Base-by-base conservation (phyloP, 2,888 invertebrate genomes). In the Ceraclea dissimilis region DNA sequence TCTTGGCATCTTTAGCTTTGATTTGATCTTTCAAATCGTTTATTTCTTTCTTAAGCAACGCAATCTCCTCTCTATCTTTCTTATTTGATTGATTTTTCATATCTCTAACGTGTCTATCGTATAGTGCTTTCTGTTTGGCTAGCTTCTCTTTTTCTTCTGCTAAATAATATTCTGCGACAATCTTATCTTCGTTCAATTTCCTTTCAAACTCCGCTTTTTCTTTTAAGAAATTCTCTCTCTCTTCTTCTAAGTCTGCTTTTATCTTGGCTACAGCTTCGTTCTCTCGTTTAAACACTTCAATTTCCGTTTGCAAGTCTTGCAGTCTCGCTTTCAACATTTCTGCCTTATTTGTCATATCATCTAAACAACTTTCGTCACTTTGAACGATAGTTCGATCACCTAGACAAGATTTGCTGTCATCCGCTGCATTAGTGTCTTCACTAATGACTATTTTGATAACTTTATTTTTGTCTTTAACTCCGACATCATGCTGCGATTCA, bases 1-100 rank as follows among this genome's bases (percentile, higher is more conserved):
- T 85, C 65, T 84, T 81, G 16, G 83, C 81, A 64, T 90, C 90
- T 71, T 87, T 89, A n/a, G 82, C 68, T 66, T 81, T 82, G 17
- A 86, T 73, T 62, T 88, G 84, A 60, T 84, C 82, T 68, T 82
- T 84, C 1, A 88, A 69, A 47, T 81, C 77, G 53, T 74, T 79
- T 33, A 90, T 69, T 70, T 88, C 83, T 56, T 83, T 80, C 64
- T 81, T 86, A 10, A 88, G 70, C 61, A 72, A 75, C 1, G 79
- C 70, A 11, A 86, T 78, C 70, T 89, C 88, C 66, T 84, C 85
- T 62, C 85, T 81, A 58, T 88, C 88, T 67, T 84, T 83, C 66
- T 81, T 84, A 57, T 73, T 80, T 0, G 83, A 75, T 58, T 80
- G 74, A n/a, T 82, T 82, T 68, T 84, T 84, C 60, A 84, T 79